phyloP scores from a whole-genome alignment of 2,113 vertebrate species.

The Acrocephalus arundinaceus region DNA sequence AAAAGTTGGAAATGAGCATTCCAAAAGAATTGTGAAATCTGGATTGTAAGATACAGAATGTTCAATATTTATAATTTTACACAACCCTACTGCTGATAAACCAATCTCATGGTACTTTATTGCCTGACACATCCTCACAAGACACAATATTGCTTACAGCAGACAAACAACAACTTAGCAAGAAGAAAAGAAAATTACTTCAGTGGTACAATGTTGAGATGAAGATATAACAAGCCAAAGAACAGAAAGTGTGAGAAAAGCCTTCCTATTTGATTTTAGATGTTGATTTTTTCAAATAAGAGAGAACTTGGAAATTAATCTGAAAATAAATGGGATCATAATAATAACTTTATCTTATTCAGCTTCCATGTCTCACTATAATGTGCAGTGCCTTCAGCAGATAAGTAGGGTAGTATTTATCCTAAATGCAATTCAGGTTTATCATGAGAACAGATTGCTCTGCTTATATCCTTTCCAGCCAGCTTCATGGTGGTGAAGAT shows the following conservation, averaged over 20 bases:
- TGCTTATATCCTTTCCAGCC: neutral
- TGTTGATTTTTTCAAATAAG: neutral
- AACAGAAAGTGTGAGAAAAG: neutral
- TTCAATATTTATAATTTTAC: neutral
- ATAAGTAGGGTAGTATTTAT: conserved; percentile 22
- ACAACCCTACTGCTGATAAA: neutral
- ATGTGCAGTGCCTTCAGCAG: conserved; percentile 1
- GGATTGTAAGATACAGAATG: neutral
- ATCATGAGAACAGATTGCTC: conserved; percentile 35
- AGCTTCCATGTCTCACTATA: neutral
- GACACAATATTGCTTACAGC: neutral
- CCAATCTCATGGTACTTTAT: neutral
- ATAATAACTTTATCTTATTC: neutral
- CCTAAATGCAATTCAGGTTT: conserved; percentile 17
- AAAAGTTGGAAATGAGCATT: neutral
- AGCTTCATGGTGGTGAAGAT: conserved; percentile 5
- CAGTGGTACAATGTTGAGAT: neutral
- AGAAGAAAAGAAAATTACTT: neutral
- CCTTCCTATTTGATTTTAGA: neutral
- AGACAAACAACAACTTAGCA: neutral
- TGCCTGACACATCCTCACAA: neutral
- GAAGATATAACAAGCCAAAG: neutral
- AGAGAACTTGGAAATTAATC: neutral
- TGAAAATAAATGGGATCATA: neutral
- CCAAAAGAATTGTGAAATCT: neutral